A percentile compares a stretch with the other conserved stretches of the same genome.
Conservation (phyloP, 35 echinoderm and acorn worm genomes). For the Apostichopus japonicus region DNA sequence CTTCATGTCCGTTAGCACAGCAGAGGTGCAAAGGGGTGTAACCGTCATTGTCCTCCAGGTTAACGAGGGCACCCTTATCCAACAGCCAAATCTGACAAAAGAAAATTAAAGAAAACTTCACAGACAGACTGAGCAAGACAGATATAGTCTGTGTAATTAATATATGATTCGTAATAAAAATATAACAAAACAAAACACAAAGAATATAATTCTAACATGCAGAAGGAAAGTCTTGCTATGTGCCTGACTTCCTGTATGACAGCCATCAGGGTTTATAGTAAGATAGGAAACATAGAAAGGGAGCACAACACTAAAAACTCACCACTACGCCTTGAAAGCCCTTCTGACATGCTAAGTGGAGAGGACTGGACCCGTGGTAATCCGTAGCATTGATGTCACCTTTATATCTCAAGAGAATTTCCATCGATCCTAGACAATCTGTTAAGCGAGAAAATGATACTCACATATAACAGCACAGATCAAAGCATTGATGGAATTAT, state of each 20-base stretch:
- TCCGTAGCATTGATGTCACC: slow-evolving; percentile 89
- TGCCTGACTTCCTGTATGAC: too few relatives aligned
- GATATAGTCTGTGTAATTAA: too few relatives aligned
- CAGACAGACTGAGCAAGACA: too few relatives aligned
- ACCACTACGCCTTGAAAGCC: slow-evolving; percentile 78
- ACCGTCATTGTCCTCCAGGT: slow-evolving; percentile 97
- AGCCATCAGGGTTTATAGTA: neutral
- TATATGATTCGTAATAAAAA: too few relatives aligned
- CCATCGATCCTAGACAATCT: slow-evolving; percentile 71
- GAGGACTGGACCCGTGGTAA: slow-evolving; percentile 93
- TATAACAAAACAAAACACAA: too few relatives aligned
- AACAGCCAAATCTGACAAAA: slow-evolving; percentile 75
- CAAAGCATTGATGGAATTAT: neutral
- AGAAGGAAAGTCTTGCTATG: too few relatives aligned
- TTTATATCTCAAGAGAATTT: slow-evolving; percentile 58
- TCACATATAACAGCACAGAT: neutral
- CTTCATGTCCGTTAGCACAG: slow-evolving; percentile 97
- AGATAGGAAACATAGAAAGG: neutral
- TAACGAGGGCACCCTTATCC: slow-evolving; percentile 72
- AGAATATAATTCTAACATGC: too few relatives aligned
- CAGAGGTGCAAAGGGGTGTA: slow-evolving; percentile 92
- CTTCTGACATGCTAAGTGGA: slow-evolving; percentile 94
- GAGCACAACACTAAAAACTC: neutral
- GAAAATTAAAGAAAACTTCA: neutral
- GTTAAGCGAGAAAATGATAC: neutral